Base-by-base conservation (phyloP, 2,888 invertebrate genomes). In the Dolomedes plantarius region DNA sequence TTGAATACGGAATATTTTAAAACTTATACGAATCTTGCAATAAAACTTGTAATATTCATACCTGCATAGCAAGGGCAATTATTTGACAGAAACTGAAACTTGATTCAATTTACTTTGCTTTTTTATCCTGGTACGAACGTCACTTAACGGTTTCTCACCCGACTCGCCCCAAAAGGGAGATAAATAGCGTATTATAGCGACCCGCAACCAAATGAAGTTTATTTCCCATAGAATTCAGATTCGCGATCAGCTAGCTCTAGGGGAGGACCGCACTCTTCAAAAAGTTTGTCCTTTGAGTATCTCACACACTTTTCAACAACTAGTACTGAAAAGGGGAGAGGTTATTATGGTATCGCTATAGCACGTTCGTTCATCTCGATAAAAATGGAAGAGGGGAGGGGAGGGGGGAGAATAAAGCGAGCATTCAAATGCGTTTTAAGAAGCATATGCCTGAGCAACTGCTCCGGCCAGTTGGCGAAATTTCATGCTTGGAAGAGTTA, bases 241-340 rank as follows among this genome's bases (percentile, higher is more conserved):
- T 36, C n/a, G n/a, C n/a, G n/a, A n/a, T n/a, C n/a, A n/a, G n/a
- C n/a, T n/a, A n/a, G n/a, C n/a, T n/a, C 11, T 46, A 9, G 11
- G 41, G 64, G 74, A 23, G 65, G 28, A 65, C 65, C 65, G 65
- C 23, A 64, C 72, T 39, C 62, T 72, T 72, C 31, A 72, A 16
- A 46, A 64, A 72, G 71, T 79, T 72, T 36, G 71, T 27, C 62
- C 64, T 46, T 67, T 64, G 71, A 62, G 79, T 72, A 72, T 69
- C 72, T 76, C 79, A 41, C 64, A 71, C 79, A 79, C 65, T 79
- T 65, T 78, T 65, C 72, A 65, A 79, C 72, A 72, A 72, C 72
- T 65, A 23, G 28, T 31, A 41, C 23, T 79, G 41, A 71, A 72
- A 41, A 27, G 64, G 39, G 32, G 77, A 36, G 62, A 71, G 41